A percentile compares a stretch with the other conserved stretches of the same genome.
phyloP scores from a whole-genome alignment of 2,888 invertebrate genomes.

The Frankliniella intonsa region DNA sequence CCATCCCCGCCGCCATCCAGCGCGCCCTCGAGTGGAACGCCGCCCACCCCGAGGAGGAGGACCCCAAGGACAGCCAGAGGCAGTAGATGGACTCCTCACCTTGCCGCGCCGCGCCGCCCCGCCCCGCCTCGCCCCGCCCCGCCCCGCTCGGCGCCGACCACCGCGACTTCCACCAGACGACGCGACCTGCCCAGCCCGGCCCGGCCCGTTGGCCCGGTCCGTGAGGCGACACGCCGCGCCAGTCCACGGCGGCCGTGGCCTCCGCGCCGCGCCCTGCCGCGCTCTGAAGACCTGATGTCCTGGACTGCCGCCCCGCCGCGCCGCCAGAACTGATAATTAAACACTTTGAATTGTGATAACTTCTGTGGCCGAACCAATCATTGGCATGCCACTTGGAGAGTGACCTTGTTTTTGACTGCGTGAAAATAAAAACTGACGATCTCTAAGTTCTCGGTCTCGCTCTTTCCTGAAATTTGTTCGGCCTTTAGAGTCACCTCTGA shows the following conservation, averaged over 20 bases:
- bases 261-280: not conserved
- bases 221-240: not conserved
- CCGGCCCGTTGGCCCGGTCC: not conserved
- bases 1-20: slow-evolving; percentile 18
- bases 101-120: not conserved
- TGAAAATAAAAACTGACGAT: too few relatives aligned
- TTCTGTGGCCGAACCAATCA: too few relatives aligned
- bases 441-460: too few relatives aligned
- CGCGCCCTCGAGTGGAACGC: slow-evolving; percentile 21
- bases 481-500: too few relatives aligned
- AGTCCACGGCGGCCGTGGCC: not conserved
- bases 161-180: not conserved
- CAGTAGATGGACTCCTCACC: not conserved
- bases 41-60: slow-evolving; percentile 20
- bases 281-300: too few relatives aligned
- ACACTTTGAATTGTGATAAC: too few relatives aligned
- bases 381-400: too few relatives aligned
- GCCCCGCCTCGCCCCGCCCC: not conserved
- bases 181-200: not conserved
- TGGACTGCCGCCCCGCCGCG: not conserved
- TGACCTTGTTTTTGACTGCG: too few relatives aligned
- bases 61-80: slow-evolving; percentile 14
- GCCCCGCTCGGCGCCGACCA: not conserved
- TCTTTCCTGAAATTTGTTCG: too few relatives aligned
- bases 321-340: not conserved